These are phyloP conservation scores for Rhagoletis pomonella DNA, from an alignment of 1,140 invertebrate species.

Conservation along the genomic window DNA sequence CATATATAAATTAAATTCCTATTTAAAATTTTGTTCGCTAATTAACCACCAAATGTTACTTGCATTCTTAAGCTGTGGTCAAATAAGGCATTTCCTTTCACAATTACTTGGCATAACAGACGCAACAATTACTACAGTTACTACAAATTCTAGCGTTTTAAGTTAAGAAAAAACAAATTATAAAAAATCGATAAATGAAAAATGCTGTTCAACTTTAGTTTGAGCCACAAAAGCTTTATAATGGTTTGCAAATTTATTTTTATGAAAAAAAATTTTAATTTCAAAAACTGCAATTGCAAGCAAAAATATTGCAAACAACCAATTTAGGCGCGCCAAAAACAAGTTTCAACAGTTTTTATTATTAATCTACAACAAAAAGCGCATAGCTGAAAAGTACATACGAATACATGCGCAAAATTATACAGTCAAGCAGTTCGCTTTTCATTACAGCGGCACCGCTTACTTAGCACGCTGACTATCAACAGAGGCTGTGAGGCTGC, in stretches of 20 bases:
- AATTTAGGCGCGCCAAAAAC: conserved; percentile 38
- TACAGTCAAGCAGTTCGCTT: conserved; percentile 8
- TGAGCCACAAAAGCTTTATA: neutral
- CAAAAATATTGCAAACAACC: conserved; percentile 13
- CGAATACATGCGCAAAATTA: no score
- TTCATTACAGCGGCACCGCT: conserved; percentile 18
- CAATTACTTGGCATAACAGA: neutral
- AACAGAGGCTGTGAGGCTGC: neutral
- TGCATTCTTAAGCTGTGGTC: neutral
- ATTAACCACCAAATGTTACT: neutral
- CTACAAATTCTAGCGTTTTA: neutral
- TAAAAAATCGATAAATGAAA: no score
- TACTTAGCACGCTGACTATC: neutral
- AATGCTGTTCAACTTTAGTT: no score
- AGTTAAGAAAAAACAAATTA: no score
- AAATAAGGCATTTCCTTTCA: conserved; percentile 26
- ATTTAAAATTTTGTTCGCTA: neutral
- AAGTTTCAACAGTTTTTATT: conserved; percentile 15
- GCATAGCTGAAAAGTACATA: neutral
- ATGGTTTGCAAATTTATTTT: neutral
- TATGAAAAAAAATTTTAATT: neutral
- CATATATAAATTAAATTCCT: no score
- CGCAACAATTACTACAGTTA: neutral
- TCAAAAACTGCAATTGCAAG: conserved; percentile 9
- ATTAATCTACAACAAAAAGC: neutral